These are phyloP conservation scores for Smutsia gigantea DNA, from an alignment of 2,797 vertebrate species.

Conservation along the genomic window DNA sequence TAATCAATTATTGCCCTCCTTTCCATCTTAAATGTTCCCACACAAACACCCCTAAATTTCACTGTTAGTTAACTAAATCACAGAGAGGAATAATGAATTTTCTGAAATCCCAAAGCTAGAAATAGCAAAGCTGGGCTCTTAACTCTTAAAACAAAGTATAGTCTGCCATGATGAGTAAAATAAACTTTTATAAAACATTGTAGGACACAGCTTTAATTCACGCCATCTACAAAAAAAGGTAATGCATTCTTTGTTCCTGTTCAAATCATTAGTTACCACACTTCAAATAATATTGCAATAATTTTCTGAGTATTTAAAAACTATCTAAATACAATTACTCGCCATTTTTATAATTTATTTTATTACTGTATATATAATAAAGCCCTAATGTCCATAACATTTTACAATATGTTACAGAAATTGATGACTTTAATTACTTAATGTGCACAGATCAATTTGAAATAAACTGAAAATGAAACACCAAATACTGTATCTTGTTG, in stretches of 20 bases:
- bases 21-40: neutral
- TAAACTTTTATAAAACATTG: neutral
- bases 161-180: neutral
- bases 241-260: neutral
- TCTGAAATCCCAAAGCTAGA: neutral
- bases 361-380: constrained; percentile 22
- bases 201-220: constrained; percentile 24
- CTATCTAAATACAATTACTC: constrained; percentile 22
- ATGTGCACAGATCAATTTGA: constrained; percentile 61
- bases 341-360: constrained; percentile 14
- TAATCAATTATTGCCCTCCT: neutral
- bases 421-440: constrained; percentile 71
- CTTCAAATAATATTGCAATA: constrained; percentile 41
- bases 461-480: constrained; percentile 66
- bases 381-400: constrained; percentile 57
- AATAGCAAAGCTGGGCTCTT: neutral
- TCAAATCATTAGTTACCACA: constrained; percentile 29
- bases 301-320: constrained; percentile 55
- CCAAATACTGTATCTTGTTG: constrained; percentile 36
- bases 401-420: constrained; percentile 67
- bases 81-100: constrained; percentile 6
- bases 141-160: neutral
- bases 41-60: neutral
- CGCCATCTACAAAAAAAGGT: neutral
- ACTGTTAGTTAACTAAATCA: neutral